phyloP scores from a whole-genome alignment of 2,888 invertebrate genomes.

The Drosophila helvetica region DNA sequence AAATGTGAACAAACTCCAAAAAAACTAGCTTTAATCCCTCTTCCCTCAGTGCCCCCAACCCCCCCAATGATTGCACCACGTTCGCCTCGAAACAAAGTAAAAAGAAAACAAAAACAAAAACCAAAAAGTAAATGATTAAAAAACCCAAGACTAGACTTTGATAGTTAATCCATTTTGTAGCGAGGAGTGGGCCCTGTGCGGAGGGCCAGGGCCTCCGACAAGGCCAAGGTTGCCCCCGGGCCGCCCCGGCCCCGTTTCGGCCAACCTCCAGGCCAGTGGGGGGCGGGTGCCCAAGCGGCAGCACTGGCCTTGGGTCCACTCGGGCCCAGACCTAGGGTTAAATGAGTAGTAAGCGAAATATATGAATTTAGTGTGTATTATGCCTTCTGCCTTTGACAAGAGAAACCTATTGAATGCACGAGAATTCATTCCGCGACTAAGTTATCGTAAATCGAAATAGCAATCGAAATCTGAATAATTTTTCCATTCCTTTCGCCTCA shows the following conservation, averaged over 20 bases:
- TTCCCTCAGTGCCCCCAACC: conserved; percentile 29
- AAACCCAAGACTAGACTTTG: conserved; percentile 50
- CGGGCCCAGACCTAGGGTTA: conserved; percentile 43
- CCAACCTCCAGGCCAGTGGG: conserved; percentile 38
- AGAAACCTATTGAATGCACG: conserved; percentile 35
- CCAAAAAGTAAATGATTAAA: conserved; percentile 6
- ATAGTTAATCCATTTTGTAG: conserved; percentile 51
- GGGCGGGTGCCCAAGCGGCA: conserved; percentile 5
- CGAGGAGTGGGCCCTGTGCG: conserved; percentile 31
- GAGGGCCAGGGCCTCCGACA: neutral
- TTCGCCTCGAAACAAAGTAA: conserved; percentile 36
- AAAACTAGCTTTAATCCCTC: conserved; percentile 65
- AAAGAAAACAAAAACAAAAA: conserved; percentile 14
- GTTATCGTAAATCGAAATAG: conserved; percentile 13
- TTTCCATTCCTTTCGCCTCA: conserved; percentile 37
- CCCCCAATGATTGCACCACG: conserved; percentile 40
- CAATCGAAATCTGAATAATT: conserved; percentile 7
- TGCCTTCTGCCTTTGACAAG: conserved; percentile 62
- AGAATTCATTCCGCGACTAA: conserved; percentile 42
- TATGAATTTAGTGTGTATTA: conserved; percentile 62
- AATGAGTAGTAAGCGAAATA: conserved; percentile 37
- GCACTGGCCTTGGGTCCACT: conserved; percentile 36
- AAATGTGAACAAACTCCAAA: conserved; percentile 52
- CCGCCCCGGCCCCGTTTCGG: conserved; percentile 10
- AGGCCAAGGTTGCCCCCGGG: conserved; percentile 41